phyloP scores from a whole-genome alignment of 2,113 vertebrate genomes.

The Dasypus novemcinctus region DNA sequence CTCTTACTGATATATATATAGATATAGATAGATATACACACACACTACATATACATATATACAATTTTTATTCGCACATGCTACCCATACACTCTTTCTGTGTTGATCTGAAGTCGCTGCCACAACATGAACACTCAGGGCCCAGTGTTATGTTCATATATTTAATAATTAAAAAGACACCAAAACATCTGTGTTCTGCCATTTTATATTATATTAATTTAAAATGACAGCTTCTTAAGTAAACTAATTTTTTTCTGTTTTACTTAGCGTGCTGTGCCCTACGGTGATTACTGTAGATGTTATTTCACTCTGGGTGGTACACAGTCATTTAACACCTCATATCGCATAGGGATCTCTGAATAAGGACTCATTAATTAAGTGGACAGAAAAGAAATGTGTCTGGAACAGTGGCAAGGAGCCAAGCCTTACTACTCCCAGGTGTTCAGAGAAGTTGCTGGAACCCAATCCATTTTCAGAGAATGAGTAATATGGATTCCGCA shows the following conservation, averaged over 20 bases:
- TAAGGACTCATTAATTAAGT: constrained; percentile 74
- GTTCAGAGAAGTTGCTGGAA: constrained; percentile 68
- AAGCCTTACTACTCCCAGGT: constrained; percentile 56
- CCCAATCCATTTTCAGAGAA: constrained; percentile 54
- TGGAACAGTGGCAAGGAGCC: constrained; percentile 51
- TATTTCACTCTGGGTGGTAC: constrained; percentile 3
- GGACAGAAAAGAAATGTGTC: constrained; percentile 63
- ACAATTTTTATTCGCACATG: not conserved
- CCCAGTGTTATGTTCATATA: not conserved
- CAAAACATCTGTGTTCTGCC: constrained; percentile 23
- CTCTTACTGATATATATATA: no score
- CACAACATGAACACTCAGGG: not conserved
- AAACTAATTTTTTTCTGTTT: not conserved
- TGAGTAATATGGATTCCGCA: not conserved
- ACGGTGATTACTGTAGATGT: not conserved
- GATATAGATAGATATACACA: no score
- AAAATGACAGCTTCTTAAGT: constrained; percentile 21
- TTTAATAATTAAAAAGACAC: constrained; percentile 34
- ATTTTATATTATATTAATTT: constrained; percentile 11
- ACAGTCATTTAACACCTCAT: constrained; percentile 67
- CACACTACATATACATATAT: no score
- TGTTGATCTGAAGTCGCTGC: not conserved
- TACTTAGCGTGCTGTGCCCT: not conserved
- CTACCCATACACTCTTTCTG: not conserved
- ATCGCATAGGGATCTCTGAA: constrained; percentile 51